Base-by-base conservation (phyloP, 1,140 invertebrate species). In the Pseudomyrmex flavicornis region DNA sequence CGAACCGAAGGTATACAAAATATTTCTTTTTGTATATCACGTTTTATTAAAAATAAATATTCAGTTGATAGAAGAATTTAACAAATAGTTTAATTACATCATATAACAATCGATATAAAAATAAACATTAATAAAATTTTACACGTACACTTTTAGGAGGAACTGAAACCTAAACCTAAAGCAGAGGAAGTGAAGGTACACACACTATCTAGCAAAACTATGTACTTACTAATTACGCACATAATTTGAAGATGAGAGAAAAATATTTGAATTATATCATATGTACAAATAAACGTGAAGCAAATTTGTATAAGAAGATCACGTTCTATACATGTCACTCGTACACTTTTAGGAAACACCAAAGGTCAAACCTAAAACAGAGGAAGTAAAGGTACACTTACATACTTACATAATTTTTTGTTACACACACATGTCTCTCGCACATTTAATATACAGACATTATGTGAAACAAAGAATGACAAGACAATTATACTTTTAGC, bases 381-480 rank as follows among this genome's bases (percentile, higher is more conserved):
- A 91, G 83, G 88, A 93, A 76, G 61, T 86, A 9, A 91, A 93
- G 91, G 92, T 93, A 93, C 88, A 91, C 65, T n/a, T 84, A 73
- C 26, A 73, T 17, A 35, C 10, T 74, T 26, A 56, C 22, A 7
- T 13, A 54, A 69, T 75, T 7, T 75, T 63, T 15, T 10, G n/a
- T 48, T 26, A n/a, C 5, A 76, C 26, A 52, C 70, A 52, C 70
- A 58, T 58, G n/a, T 58, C 10, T 58, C 10, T 73, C n/a, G 63
- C 7, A 48, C 35, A 58, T 26, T 35, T 35, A 7, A 26, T 3
- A 26, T 26, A 35, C 35, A 35, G 4, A 35, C 4, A 35, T 35
- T 35, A 35, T 35, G 35, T 7, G 4, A 35, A 35, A 35, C 35
- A 0, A 35, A 35, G 5, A 35, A 35, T 35, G 35, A 35, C 35